A percentile compares a stretch with the other conserved stretches of the same genome.
Evolutionary conservation across 1,140 invertebrate species (phyloP).

Genomic region (Anastrepha obliqua): DNA sequence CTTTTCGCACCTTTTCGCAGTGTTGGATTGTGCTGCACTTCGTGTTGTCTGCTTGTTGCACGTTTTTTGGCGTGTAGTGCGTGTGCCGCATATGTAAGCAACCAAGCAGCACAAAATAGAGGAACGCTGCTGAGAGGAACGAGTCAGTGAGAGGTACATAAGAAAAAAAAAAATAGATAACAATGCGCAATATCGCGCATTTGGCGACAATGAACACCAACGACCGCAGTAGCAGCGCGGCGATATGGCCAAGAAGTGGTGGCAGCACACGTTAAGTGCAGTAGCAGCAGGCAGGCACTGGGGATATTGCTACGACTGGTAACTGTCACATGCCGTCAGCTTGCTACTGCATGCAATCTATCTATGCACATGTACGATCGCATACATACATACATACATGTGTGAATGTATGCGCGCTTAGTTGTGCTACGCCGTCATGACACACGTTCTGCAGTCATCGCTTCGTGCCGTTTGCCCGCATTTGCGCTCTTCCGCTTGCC

Average conservation of each 20-base stretch:
- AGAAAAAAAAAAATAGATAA: conserved; percentile 23
- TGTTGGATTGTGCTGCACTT: too few species aligned
- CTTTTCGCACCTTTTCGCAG: not conserved
- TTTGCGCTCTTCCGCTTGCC: not conserved
- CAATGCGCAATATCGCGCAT: not conserved
- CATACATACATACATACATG: not conserved
- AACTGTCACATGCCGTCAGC: not conserved
- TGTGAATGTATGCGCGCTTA: not conserved
- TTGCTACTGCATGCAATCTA: not conserved
- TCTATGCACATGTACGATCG: not conserved
- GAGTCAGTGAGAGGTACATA: not conserved
- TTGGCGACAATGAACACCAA: conserved; percentile 48
- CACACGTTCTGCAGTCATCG: conserved; percentile 5
- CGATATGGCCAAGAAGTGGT: not conserved
- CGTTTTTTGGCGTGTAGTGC: not conserved
- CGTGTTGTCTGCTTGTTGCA: conserved; percentile 1
- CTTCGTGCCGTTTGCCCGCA: conserved; percentile 7
- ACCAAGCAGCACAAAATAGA: not conserved
- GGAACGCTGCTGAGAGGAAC: not conserved
- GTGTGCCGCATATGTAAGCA: not conserved
- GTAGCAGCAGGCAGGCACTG: not conserved
- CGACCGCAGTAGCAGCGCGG: conserved; percentile 21
- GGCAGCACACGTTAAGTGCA: not conserved
- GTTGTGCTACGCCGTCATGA: too few species aligned
- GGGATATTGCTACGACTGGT: not conserved